Conservation (phyloP, 1,140 invertebrate species). For the Scaptodrosophila lebanonensis region DNA sequence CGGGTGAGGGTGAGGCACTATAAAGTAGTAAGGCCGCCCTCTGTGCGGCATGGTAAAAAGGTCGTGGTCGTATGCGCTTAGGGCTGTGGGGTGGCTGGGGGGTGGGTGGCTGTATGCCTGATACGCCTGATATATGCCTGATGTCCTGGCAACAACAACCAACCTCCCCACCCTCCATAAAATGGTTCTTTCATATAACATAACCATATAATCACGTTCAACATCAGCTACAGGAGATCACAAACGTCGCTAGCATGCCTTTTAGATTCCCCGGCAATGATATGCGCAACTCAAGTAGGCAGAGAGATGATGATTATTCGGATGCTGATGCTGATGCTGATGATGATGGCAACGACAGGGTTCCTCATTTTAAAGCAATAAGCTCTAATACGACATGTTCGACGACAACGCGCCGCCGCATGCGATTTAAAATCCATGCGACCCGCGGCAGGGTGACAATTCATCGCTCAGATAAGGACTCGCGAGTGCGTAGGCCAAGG, state of each 20-base stretch:
- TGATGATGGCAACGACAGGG: neutral
- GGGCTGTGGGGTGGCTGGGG: conserved; percentile 10
- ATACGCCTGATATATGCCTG: too few relatives aligned
- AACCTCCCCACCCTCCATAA: conserved; percentile 17
- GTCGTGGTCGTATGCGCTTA: conserved; percentile 26
- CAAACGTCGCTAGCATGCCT: conserved; percentile 32
- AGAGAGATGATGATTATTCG: conserved; percentile 18
- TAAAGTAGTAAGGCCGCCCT: conserved; percentile 29
- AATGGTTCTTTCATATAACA: conserved; percentile 2
- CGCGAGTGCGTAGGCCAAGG: neutral
- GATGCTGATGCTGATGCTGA: conserved; percentile 6
- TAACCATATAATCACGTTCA: conserved; percentile 8
- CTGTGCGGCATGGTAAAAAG: conserved; percentile 27
- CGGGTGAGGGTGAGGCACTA: conserved; percentile 3
- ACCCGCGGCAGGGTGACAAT: conserved; percentile 9
- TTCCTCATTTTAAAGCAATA: conserved; percentile 29
- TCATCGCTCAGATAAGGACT: neutral
- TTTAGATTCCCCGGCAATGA: conserved; percentile 41
- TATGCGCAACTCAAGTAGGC: conserved; percentile 43
- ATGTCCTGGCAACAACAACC: too few relatives aligned
- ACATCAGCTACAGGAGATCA: conserved; percentile 14
- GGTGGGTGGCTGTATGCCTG: too few relatives aligned
- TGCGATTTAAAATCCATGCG: too few relatives aligned
- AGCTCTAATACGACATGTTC: conserved; percentile 25
- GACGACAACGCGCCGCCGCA: neutral